Percentiles rank a stretch among this genome's conserved stretches.
These are phyloP conservation scores for Crenichthys baileyi DNA, from an alignment of 2,797 vertebrate species.

Conservation along the genomic window DNA sequence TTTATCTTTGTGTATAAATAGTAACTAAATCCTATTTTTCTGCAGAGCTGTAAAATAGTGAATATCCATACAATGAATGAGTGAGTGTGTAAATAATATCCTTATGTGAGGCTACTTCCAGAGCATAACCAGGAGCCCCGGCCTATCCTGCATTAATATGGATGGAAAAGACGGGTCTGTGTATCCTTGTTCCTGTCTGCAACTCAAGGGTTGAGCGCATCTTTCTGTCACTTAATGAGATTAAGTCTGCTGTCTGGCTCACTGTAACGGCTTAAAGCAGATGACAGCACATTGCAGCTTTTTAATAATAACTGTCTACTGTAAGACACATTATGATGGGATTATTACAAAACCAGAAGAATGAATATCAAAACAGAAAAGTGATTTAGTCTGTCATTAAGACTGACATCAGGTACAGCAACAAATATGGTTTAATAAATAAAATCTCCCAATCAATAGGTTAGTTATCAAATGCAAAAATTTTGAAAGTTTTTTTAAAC, in stretches of 20 bases:
- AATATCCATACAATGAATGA: background rate
- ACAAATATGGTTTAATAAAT: background rate
- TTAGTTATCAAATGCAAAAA: background rate
- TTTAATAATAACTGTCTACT: conserved; percentile 3
- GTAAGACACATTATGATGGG: background rate
- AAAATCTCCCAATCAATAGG: too few relatives aligned
- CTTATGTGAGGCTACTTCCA: background rate
- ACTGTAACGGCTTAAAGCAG: conserved; percentile 8
- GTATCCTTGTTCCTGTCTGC: background rate
- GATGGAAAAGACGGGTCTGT: background rate
- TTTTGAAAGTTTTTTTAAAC: background rate
- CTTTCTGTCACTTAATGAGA: conserved; percentile 32
- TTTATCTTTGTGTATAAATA: background rate
- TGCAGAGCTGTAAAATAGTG: background rate
- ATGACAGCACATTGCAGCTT: conserved; percentile 7
- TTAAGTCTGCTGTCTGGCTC: conserved; percentile 26
- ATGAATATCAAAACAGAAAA: background rate
- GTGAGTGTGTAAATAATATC: background rate
- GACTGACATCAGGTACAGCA: background rate
- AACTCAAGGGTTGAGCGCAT: conserved; percentile 15
- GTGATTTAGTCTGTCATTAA: background rate
- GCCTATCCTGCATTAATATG: background rate
- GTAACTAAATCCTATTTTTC: background rate
- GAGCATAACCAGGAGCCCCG: background rate
- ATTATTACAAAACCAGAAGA: conserved; percentile 6